phyloP scores from a whole-genome alignment of 2,113 vertebrate genomes.

The Tursiops truncatus region DNA sequence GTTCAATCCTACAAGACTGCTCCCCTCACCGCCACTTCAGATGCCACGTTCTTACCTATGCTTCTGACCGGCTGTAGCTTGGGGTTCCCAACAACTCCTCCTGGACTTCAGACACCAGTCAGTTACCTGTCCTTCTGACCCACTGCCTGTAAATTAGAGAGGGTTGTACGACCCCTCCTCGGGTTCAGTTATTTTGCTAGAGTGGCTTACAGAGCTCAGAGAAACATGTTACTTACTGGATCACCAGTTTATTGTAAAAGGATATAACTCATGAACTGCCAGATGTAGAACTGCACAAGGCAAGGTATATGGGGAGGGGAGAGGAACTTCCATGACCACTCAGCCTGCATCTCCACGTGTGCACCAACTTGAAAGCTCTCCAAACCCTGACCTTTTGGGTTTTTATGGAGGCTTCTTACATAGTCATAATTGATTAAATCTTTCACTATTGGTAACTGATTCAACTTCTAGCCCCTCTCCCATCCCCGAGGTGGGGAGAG shows the following conservation, averaged over 20 bases:
- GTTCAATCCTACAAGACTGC: not conserved
- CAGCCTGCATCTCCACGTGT: not conserved
- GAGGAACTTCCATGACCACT: not conserved
- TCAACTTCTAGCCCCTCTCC: not conserved
- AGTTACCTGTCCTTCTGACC: not conserved
- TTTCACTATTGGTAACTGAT: not conserved
- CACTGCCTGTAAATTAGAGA: not conserved
- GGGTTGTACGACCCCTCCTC: not conserved
- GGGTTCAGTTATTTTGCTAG: not conserved
- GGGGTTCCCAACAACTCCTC: not conserved
- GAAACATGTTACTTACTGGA: not conserved
- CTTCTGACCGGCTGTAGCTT: not conserved
- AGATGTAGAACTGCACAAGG: not conserved
- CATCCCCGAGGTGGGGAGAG: not conserved
- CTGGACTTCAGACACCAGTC: not conserved
- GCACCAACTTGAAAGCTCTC: not conserved
- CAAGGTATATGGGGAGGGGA: accelerated
- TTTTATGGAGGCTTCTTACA: not conserved
- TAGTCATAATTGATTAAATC: too few species aligned
- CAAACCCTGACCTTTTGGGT: not conserved
- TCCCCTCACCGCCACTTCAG: too few species aligned
- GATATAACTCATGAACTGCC: not conserved
- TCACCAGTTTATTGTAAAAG: not conserved
- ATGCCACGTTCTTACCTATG: too few species aligned
- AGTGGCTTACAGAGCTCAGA: not conserved